These are phyloP conservation scores for Marasmarcha lunaedactyla DNA, from an alignment of 2,888 invertebrate species.

Conservation along the genomic window DNA sequence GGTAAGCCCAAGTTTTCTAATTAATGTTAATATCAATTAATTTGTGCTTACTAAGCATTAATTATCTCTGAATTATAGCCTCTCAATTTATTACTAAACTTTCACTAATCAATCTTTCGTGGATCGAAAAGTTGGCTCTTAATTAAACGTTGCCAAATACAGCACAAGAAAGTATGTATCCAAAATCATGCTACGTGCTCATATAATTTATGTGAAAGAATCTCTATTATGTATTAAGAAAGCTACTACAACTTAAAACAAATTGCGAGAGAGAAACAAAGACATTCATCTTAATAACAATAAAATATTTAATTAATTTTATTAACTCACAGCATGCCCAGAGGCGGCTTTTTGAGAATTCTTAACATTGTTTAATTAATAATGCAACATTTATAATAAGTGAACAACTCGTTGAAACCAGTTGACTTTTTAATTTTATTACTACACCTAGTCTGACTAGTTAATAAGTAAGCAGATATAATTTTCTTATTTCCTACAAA, in stretches of 20 bases:
- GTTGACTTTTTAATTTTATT: no score
- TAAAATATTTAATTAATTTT: neutral
- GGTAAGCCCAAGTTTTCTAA: conserved; percentile 50
- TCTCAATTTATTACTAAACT: conserved; percentile 63
- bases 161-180: neutral
- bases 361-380: neutral
- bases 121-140: conserved; percentile 21
- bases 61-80: conserved; percentile 60
- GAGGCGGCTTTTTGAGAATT: neutral
- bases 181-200: neutral
- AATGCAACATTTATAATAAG: no score
- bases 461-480: no score
- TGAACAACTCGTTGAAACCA: no score
- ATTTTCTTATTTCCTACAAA: no score
- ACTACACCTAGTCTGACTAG: no score
- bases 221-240: neutral
- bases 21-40: conserved; percentile 65
- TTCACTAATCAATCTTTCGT: conserved; percentile 59
- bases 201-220: no score
- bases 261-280: neutral
- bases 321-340: no score
- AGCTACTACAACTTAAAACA: neutral
- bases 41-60: conserved; percentile 55
- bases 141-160: neutral
- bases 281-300: neutral